Base-by-base conservation (phyloP, 2,888 invertebrate species). In the Tetropium fuscum region DNA sequence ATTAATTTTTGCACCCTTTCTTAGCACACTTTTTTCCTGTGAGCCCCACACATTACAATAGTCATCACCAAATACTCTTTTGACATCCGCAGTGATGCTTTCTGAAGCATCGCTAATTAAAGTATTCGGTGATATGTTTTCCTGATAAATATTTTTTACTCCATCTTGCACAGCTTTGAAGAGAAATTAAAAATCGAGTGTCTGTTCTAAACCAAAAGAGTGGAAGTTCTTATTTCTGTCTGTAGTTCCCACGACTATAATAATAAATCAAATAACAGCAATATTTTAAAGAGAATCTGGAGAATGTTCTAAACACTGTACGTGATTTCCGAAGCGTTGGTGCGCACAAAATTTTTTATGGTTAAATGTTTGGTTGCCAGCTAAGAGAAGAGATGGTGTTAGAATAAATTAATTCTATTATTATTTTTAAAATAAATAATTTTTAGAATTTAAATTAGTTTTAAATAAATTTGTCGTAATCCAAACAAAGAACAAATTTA, bases 21-120 rank as follows among this genome's bases (percentile, higher is more conserved):
- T n/a, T n/a, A n/a, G n/a, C 62, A 63, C 43, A 67, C 65, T 48
- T 71, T 69, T 64, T 71, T 71, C 34, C 68, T 68, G 55, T 71
- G 64, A 51, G 68, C 64, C 70, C 60, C 57, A 38, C 57, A 74
- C 72, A 73, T 73, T 27, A 65, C 40, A 41, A 70, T 58, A 34
- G 44, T 72, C 64, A 38, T 58, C 53, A 44, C 70, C 45, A 60
- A 55, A 60, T 25, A 60, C 57, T 19, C 38, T 10, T 15, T 36
- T 44, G 41, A 60, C 57, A 27, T 13, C 60, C 61, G 53, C 60
- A 44, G 63, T 43, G 25, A 70, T 70, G 43, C 58, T 55, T 53
- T 69, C 45, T 11, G 70, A 63, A 44, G 67, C 70, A 53, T 66
- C 63, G 53, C 68, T 66, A 18, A 70, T 47, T 45, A 69, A 43